Evolutionary conservation across 2,888 invertebrate genomes (phyloP).

Genomic region (Tetrapedia diversipes): DNA sequence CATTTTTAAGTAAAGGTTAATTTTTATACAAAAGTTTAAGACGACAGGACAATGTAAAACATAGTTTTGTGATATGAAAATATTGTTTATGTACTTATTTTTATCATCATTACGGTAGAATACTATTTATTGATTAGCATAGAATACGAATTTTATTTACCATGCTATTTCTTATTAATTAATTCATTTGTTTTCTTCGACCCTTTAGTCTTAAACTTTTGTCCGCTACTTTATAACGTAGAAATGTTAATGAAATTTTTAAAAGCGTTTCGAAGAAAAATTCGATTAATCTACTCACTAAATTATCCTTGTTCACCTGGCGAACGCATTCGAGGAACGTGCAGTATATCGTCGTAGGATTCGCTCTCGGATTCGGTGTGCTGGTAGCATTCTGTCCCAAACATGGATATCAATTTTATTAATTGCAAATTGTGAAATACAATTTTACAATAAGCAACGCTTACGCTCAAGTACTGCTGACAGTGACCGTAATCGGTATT

Average conservation of each 20-base stretch:
- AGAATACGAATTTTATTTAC: no score
- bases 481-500: constrained; percentile 76
- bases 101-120: no score
- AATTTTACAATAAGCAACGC: constrained; percentile 12
- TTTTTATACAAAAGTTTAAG: no score
- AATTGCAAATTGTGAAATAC: not conserved
- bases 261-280: not conserved
- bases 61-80: no score
- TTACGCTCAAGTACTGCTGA: constrained; percentile 71
- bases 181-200: no score
- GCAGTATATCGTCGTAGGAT: constrained; percentile 74
- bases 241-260: not conserved
- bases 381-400: constrained; percentile 72
- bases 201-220: no score
- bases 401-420: not conserved
- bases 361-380: constrained; percentile 55
- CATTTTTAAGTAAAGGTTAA: no score
- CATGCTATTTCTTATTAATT: no score
- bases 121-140: no score
- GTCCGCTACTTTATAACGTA: no score
- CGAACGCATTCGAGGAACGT: constrained; percentile 79
- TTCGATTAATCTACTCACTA: constrained; percentile 68
- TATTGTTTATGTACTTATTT: no score
- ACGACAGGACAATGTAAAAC: no score
- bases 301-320: constrained; percentile 77